Conservation (phyloP, 2,888 invertebrate species). For the Macrosoma leucophasiata region DNA sequence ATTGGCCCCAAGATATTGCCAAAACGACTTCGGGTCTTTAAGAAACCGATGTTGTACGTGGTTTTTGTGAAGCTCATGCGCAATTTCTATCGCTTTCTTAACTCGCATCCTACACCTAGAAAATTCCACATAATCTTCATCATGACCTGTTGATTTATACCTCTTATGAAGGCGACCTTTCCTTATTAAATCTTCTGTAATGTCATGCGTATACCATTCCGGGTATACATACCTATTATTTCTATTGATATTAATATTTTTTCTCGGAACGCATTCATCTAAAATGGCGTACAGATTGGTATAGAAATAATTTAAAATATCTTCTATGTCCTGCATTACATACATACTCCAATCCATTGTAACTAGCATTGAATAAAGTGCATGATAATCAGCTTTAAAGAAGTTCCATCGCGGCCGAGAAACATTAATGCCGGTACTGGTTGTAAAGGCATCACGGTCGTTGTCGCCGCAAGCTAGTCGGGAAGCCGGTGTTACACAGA, state of each 20-base stretch:
- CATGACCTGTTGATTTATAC: neutral
- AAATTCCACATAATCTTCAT: conserved; percentile 1
- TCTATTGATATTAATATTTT: neutral
- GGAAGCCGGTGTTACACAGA: neutral
- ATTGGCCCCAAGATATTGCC: conserved; percentile 9
- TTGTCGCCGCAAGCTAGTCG: conserved; percentile 2
- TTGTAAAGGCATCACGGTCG: conserved; percentile 2
- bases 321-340: too few relatives aligned
- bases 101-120: conserved; percentile 1
- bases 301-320: too few relatives aligned
- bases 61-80: conserved; percentile 5
- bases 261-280: conserved; percentile 1
- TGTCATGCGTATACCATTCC: conserved; percentile 5
- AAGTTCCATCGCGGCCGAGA: conserved; percentile 5
- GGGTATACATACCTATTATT: conserved; percentile 3
- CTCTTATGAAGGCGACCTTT: conserved; percentile 2
- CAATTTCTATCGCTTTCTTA: conserved; percentile 1
- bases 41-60: conserved; percentile 8
- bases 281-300: conserved; percentile 1
- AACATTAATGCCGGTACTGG: neutral
- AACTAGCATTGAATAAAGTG: too few relatives aligned
- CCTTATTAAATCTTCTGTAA: conserved; percentile 3
- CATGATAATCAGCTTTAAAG: conserved; percentile 3
- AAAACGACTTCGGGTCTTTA: conserved; percentile 17
- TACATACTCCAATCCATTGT: too few relatives aligned